A percentile compares a stretch with the other conserved stretches of the same genome.
Conservation (phyloP, 1,140 invertebrate genomes). For the Papilio xuthus region DNA sequence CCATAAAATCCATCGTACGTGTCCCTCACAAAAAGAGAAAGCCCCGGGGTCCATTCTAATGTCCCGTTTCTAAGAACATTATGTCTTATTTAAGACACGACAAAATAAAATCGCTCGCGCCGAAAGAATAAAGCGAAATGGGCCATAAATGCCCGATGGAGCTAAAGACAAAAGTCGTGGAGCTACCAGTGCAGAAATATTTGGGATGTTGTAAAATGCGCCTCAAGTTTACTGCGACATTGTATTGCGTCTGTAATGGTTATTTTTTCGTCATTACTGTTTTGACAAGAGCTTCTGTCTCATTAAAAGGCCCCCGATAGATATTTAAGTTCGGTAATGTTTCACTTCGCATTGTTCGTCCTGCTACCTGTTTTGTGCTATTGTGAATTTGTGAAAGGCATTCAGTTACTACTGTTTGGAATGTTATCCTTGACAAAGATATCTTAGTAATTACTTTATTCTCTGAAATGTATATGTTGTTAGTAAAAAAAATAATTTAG, state of each 20-base stretch:
- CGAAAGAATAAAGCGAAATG: constrained; percentile 70
- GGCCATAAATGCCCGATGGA: constrained; percentile 64
- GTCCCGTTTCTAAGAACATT: constrained; percentile 76
- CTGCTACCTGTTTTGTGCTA: constrained; percentile 35
- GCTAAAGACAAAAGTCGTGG: constrained; percentile 71
- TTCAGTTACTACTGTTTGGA: constrained; percentile 32
- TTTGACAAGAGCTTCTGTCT: constrained; percentile 72
- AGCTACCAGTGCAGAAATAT: constrained; percentile 70
- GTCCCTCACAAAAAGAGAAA: constrained; percentile 73
- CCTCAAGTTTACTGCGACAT: constrained; percentile 67
- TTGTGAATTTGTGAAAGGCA: constrained; percentile 35
- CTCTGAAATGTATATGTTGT: neutral
- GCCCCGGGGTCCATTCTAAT: constrained; percentile 68
- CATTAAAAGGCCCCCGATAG: constrained; percentile 57
- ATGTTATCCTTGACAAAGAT: constrained; percentile 27
- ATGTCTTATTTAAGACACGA: constrained; percentile 77
- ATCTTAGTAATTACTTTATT: constrained; percentile 18
- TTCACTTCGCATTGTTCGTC: constrained; percentile 32
- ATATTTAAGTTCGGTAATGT: constrained; percentile 41
- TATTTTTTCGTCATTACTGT: constrained; percentile 66
- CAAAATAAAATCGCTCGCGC: constrained; percentile 70
- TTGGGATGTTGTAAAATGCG: constrained; percentile 69
- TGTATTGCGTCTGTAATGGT: constrained; percentile 57
- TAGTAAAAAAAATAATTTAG: neutral
- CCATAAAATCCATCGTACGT: constrained; percentile 76